Evolutionary conservation across 2,113 vertebrate species (phyloP), one percentile per base, ranked within the genome.

Genomic region (Pachypanchax playfairii): DNA sequence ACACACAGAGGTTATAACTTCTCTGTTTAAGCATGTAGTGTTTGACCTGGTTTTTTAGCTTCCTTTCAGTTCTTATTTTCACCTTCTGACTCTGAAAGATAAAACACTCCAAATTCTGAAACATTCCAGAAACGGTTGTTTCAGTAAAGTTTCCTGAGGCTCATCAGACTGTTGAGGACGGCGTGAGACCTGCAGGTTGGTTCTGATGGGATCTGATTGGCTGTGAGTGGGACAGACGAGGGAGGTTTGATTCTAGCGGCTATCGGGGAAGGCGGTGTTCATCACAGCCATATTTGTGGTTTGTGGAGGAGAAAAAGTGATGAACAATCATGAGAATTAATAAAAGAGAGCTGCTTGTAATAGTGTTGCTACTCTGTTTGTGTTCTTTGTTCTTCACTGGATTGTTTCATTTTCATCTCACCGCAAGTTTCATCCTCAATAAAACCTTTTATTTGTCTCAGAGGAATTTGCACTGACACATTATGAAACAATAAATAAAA

Each of bases 221-320:
- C 14, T 33, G 9, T 1, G 26, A 9, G 6, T 14, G 10, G 1
- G 25, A 24, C 6, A 15, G 41, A 41, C 17, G 12, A 24, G 13
- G 20, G 41, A 26, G 41, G 41, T 22, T 62, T 4, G 25, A 14
- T 17, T 39, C 36, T 39, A 13, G 13, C 3, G 10, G 39, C n/a
- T 42, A n/a, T n/a, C 20, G 39, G 39, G n/a, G 6, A 43, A 52
- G 36, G 18, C 21, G 8, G 26, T 3, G 20, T 21, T 18, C 14
- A 6, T 15, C 46, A 54, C 35, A 1, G 38, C 64, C 36, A 84
- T 79, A 65, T 46, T 38, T 85, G 78, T 76, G 82, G 82, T 71
- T 64, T 73, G 43, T 67, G 75, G 60, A 69, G 59, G 54, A 70
- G 50, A 38, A 63, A 56, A 18, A 7, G 17, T 14, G 56, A 60